Percentiles rank a stretch among this genome's conserved stretches.
Evolutionary conservation across 2,888 invertebrate genomes (phyloP).

Genomic region (Ectemnius cavifrons): DNA sequence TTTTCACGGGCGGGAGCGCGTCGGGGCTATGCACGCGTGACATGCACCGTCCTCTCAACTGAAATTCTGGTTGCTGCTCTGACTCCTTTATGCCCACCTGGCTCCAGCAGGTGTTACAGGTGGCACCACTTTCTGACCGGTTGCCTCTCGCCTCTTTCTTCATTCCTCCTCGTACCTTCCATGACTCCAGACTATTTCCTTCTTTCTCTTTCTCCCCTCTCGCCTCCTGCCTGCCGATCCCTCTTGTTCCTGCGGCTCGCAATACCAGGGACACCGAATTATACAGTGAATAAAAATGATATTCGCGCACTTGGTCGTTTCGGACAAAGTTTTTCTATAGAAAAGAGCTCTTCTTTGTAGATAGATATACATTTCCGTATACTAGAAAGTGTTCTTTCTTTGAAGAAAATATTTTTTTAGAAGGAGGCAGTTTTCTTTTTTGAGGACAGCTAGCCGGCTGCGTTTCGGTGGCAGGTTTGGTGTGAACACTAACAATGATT

Average conservation of each 20-base stretch:
- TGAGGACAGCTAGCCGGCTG: too few relatives aligned
- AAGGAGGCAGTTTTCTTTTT: too few relatives aligned
- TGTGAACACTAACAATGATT: too few relatives aligned
- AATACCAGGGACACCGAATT: too few relatives aligned
- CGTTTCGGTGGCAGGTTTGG: too few relatives aligned
- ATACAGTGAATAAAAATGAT: too few relatives aligned
- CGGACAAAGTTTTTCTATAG: too few relatives aligned
- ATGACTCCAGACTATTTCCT: neutral
- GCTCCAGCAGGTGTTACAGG: conserved; percentile 57
- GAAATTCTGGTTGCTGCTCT: conserved; percentile 55
- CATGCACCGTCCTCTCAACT: conserved; percentile 54
- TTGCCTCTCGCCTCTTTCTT: conserved; percentile 13
- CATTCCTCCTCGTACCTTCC: conserved; percentile 8
- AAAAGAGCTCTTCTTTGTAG: too few relatives aligned
- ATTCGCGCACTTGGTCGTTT: too few relatives aligned
- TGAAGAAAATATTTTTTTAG: too few relatives aligned
- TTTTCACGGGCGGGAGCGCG: conserved; percentile 29
- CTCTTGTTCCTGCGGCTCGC: neutral
- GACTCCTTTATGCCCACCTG: conserved; percentile 63
- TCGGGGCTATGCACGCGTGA: conserved; percentile 34
- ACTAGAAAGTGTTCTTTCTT: too few relatives aligned
- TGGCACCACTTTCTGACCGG: conserved; percentile 55
- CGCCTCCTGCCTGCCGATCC: neutral
- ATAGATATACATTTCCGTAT: too few relatives aligned
- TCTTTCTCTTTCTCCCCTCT: conserved; percentile 18